Percentiles rank a stretch among this genome's conserved stretches.
phyloP scores from a whole-genome alignment of 2,797 vertebrate genomes.

The Garrulus glandarius region DNA sequence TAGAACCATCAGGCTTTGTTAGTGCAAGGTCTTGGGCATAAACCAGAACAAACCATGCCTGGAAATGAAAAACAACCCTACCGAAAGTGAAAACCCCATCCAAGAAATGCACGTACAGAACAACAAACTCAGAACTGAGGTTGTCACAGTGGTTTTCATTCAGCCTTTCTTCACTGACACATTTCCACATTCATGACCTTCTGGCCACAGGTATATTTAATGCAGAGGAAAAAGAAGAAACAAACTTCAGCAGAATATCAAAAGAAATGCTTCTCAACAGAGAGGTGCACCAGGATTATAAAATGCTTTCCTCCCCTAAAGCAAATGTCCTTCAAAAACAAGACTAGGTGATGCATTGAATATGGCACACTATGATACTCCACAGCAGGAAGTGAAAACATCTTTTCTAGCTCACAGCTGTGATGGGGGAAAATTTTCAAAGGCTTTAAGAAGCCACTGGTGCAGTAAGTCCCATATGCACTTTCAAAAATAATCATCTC shows the following conservation, averaged over 20 bases:
- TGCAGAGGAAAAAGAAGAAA: neutral
- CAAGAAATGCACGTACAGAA: neutral
- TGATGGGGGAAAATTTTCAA: neutral
- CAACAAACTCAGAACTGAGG: neutral
- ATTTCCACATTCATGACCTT: neutral
- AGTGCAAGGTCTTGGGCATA: neutral
- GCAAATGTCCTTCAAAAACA: neutral
- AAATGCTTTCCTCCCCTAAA: neutral
- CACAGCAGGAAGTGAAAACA: neutral
- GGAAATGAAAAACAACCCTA: neutral
- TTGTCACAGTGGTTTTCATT: conserved; percentile 9
- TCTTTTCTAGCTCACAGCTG: neutral
- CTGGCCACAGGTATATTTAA: neutral
- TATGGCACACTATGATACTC: neutral
- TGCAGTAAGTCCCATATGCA: neutral
- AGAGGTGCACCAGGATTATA: neutral
- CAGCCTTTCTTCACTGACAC: neutral
- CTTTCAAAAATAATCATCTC: neutral
- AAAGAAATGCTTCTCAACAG: neutral
- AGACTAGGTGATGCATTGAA: neutral
- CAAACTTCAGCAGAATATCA: neutral
- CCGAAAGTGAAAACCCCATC: neutral
- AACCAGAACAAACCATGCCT: conserved; percentile 23
- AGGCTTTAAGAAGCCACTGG: neutral
- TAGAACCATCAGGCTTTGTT: neutral